Evolutionary conservation across 2,113 vertebrate species (phyloP).

Genomic region (Smithornis capensis): DNA sequence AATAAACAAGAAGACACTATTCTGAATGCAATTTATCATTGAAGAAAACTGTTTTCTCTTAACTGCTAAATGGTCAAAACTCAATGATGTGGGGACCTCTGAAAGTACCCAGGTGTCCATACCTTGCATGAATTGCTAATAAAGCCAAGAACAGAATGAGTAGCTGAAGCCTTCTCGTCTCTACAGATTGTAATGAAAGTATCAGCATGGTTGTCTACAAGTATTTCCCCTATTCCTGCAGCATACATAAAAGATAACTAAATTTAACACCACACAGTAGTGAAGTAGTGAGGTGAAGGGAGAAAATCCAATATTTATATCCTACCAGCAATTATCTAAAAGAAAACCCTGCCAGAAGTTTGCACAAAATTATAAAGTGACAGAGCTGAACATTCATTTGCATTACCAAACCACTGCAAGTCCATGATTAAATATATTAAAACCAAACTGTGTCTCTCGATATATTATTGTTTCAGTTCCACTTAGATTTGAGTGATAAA

Average conservation of each 20-base stretch:
- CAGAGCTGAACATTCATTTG: neutral
- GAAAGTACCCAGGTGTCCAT: neutral
- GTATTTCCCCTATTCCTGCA: neutral
- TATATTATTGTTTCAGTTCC: neutral
- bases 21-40: neutral
- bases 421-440: neutral
- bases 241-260: neutral
- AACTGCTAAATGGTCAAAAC: neutral
- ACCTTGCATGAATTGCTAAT: neutral
- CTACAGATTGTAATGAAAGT: neutral
- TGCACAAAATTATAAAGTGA: neutral
- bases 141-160: neutral
- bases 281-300: neutral
- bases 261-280: neutral
- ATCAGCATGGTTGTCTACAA: neutral
- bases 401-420: neutral
- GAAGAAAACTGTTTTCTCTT: neutral
- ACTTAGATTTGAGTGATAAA: neutral
- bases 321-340: neutral
- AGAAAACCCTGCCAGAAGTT: neutral
- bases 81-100: neutral
- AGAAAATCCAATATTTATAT: neutral
- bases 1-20: neutral
- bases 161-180: neutral
- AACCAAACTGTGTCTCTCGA: neutral